These are phyloP conservation scores for Drosophila quinaria DNA, from an alignment of 2,888 invertebrate species.

Conservation along the genomic window DNA sequence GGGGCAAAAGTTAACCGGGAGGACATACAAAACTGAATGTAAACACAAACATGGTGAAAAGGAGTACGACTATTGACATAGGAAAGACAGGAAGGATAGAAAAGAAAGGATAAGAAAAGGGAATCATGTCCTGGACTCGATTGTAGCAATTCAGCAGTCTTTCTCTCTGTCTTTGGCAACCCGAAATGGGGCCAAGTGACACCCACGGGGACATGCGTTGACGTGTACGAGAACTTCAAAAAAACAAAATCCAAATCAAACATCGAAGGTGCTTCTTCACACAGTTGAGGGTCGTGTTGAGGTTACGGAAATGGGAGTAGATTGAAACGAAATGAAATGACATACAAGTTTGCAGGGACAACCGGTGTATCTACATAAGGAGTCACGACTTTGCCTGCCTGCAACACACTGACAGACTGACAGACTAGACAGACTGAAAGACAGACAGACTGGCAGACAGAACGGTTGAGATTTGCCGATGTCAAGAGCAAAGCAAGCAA, in stretches of 20 bases:
- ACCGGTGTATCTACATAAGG: constrained; percentile 12
- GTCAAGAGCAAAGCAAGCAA: constrained; percentile 67
- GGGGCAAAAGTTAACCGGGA: constrained; percentile 52
- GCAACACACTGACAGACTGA: constrained; percentile 6
- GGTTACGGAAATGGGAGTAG: constrained; percentile 55
- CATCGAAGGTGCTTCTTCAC: constrained; percentile 11
- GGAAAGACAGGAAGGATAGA: constrained; percentile 1
- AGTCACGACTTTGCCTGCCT: constrained; percentile 13
- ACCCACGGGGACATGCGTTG: constrained; percentile 69
- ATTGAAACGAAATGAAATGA: constrained; percentile 68
- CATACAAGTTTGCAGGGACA: constrained; percentile 53
- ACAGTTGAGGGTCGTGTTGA: constrained; percentile 14
- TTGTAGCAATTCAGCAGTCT: constrained; percentile 54
- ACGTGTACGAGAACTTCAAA: constrained; percentile 55
- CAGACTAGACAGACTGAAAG: constrained; percentile 1
- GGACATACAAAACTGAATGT: constrained; percentile 58
- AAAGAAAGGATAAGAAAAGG: background rate
- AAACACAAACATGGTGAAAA: constrained; percentile 51
- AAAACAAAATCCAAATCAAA: constrained; percentile 33
- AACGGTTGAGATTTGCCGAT: constrained; percentile 31
- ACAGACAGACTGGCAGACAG: constrained; percentile 1
- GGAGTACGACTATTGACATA: constrained; percentile 15
- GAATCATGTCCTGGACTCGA: constrained; percentile 30
- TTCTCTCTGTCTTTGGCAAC: constrained; percentile 47
- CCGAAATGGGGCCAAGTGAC: constrained; percentile 35